phyloP scores from a whole-genome alignment of 2,797 vertebrate genomes.

The Coregonus sp. region DNA sequence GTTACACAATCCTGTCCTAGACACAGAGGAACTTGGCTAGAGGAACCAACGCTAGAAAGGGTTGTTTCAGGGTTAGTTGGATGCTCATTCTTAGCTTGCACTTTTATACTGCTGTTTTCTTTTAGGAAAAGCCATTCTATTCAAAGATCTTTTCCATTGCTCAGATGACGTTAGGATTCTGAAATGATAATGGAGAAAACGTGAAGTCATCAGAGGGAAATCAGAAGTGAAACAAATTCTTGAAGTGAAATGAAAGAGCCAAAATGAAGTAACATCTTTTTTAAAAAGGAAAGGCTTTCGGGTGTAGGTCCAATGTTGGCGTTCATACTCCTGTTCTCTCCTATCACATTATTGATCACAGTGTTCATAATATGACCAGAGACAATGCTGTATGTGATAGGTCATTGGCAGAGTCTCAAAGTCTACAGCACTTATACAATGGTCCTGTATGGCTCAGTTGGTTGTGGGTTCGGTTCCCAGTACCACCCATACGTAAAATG shows the following conservation, averaged over 20 bases:
- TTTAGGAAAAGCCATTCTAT: slow-evolving; percentile 12
- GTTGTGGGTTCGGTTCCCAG: too few relatives aligned
- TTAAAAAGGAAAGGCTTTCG: background rate
- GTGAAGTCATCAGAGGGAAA: too few relatives aligned
- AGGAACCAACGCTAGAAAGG: slow-evolving; percentile 20
- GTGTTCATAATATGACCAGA: background rate
- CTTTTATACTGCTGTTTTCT: background rate
- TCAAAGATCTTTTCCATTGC: background rate
- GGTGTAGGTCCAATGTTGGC: background rate
- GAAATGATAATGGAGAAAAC: background rate
- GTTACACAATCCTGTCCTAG: slow-evolving; percentile 32
- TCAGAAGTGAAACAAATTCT: too few relatives aligned
- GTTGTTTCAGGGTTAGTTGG: slow-evolving; percentile 19
- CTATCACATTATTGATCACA: background rate
- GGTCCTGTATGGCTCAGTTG: too few relatives aligned
- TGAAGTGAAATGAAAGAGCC: background rate
- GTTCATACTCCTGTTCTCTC: background rate
- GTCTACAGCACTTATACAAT: too few relatives aligned
- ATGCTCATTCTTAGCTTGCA: slow-evolving; percentile 24
- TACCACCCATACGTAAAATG: too few relatives aligned
- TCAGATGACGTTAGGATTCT: background rate
- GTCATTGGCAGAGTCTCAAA: too few relatives aligned
- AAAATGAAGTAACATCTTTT: background rate
- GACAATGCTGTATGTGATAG: too few relatives aligned
- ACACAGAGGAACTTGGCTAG: slow-evolving; percentile 43